Evolutionary conservation across 2,888 invertebrate species (phyloP).

Genomic region (Disparrhopalites patrizii): DNA sequence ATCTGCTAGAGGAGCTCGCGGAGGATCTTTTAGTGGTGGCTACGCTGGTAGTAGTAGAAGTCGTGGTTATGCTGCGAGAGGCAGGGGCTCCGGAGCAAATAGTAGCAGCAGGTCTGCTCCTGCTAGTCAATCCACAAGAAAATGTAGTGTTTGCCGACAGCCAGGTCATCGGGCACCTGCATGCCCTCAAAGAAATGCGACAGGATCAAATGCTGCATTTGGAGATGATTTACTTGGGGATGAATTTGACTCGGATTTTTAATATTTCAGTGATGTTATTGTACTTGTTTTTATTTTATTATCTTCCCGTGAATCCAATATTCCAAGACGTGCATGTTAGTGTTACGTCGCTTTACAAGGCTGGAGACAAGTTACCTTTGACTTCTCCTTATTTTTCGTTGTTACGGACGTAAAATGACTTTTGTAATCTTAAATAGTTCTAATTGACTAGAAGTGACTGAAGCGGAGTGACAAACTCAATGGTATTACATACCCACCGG

Average conservation of each 20-base stretch:
- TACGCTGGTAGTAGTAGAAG: neutral
- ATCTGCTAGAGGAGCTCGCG: slow-evolving; percentile 15
- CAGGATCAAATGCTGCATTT: too few relatives aligned
- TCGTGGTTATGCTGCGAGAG: neutral
- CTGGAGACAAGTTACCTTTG: too few relatives aligned
- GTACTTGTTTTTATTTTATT: neutral
- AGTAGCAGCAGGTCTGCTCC: slow-evolving; percentile 42
- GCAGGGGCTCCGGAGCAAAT: neutral
- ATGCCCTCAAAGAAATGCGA: too few relatives aligned
- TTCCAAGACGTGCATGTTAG: too few relatives aligned
- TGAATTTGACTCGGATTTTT: slow-evolving; percentile 8
- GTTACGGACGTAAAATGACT: too few relatives aligned
- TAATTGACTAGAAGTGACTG: too few relatives aligned
- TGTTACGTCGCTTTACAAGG: too few relatives aligned
- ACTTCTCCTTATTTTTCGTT: neutral
- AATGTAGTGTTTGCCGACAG: slow-evolving; percentile 69
- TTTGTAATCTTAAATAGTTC: too few relatives aligned
- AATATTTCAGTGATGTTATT: neutral
- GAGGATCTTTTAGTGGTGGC: slow-evolving; percentile 2
- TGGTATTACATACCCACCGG: too few relatives aligned
- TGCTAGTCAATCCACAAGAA: slow-evolving; percentile 51
- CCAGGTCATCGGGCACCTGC: slow-evolving; percentile 63
- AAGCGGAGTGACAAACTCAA: too few relatives aligned
- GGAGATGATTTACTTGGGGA: slow-evolving; percentile 23
- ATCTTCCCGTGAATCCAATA: neutral